Evolutionary conservation across 1,140 invertebrate genomes (phyloP), one percentile per base, ranked within the genome.

Genomic region (Mamestra configurata): DNA sequence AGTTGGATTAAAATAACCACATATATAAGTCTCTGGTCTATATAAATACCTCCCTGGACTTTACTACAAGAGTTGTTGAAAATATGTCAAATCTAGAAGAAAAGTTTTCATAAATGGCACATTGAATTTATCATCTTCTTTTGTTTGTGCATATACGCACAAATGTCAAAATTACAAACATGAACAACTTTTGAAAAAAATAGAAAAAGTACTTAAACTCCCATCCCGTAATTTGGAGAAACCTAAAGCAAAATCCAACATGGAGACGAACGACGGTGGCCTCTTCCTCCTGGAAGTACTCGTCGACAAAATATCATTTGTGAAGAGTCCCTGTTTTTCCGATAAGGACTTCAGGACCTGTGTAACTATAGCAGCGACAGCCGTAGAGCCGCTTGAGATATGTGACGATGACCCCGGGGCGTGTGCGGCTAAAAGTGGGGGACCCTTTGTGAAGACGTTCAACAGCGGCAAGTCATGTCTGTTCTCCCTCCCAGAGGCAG

Each of bases 261-360:
- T 95, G 88, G 86, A 94, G 82, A 94, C 95, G 68, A 88, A 94
- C 18, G 93, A 95, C 43, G 96, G 96, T 82, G 93, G 95, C 59
- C 90, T 96, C 15, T 96, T 96, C 86, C 92, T 96, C 27, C 82
- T 96, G 20, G 96, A 96, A 85, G 95, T 96, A 70, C 87, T 96
- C 0, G 92, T 96, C 8, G 96, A 96, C 85, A 95, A 94, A 83
- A 92, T 96, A 31, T 86, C 93, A 51, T 91, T 96, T 79, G 64
- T 84, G 13, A 93, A 93, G 85, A 91, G 86, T 70, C 92, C 92
- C 7, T 93, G 92, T 79, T 92, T 94, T 77, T 88, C 90, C 22
- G 93, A 94, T 76, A 92, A 91, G 79, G 91, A 92, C 82, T 95
- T 95, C 24, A 95, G 93, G 81, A 96, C 95, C 27, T 96, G 95